Evolutionary conservation across 2,888 invertebrate genomes (phyloP).

Genomic region (Dexiosoma caninum): DNA sequence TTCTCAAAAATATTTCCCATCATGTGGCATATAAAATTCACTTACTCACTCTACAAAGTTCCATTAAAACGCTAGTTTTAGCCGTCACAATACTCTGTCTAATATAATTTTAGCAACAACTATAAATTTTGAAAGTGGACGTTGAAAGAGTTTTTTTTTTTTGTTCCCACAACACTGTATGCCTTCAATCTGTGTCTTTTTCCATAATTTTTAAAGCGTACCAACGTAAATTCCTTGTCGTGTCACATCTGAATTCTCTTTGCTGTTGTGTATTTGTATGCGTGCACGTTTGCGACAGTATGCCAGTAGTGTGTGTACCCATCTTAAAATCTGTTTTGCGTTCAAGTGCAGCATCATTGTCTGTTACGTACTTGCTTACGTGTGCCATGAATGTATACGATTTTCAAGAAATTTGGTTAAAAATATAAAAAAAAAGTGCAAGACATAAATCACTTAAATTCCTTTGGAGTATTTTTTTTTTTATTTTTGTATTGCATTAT

Average conservation of each 20-base stretch:
- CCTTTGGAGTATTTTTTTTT: background rate
- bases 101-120: too few species aligned
- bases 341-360: slow-evolving; percentile 19
- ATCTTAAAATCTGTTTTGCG: slow-evolving; percentile 24
- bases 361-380: background rate
- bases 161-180: too few species aligned
- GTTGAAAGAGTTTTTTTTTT: background rate
- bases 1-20: too few species aligned
- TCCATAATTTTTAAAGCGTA: slow-evolving; percentile 7
- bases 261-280: background rate
- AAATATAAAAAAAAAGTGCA: background rate
- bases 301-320: background rate
- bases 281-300: background rate
- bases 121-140: too few species aligned
- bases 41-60: too few species aligned
- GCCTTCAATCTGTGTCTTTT: too few species aligned
- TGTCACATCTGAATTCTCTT: background rate
- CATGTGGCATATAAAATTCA: too few species aligned
- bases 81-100: too few species aligned
- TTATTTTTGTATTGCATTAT: background rate
- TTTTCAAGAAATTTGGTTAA: background rate
- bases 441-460: slow-evolving; percentile 47
- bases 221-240: background rate
- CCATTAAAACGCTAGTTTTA: too few species aligned
- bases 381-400: background rate